Percentiles rank a stretch among this genome's conserved stretches.
phyloP scores from a whole-genome alignment of 2,888 invertebrate species.

The Drosophila nigricruria region DNA sequence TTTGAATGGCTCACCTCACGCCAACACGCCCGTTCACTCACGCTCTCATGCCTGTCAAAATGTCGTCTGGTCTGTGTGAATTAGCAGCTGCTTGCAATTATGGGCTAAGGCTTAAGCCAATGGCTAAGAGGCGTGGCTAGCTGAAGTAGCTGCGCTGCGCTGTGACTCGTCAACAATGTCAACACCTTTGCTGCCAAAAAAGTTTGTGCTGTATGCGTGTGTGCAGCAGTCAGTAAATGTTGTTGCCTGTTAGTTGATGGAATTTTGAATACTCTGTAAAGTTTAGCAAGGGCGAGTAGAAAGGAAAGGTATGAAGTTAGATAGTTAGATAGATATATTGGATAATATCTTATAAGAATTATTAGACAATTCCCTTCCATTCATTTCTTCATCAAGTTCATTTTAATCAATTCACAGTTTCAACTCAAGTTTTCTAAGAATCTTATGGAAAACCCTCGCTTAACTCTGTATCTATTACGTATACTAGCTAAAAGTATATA shows the following conservation, averaged over 20 bases:
- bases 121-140: constrained; percentile 24
- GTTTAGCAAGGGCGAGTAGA: too few species aligned
- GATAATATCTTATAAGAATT: too few species aligned
- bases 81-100: constrained; percentile 70
- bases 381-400: too few species aligned
- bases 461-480: too few species aligned
- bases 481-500: too few species aligned
- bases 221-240: neutral
- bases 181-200: constrained; percentile 44
- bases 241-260: neutral
- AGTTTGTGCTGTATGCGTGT: neutral
- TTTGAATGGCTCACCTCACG: constrained; percentile 33
- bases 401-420: too few species aligned
- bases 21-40: neutral
- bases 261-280: constrained; percentile 26
- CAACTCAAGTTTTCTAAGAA: too few species aligned
- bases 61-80: constrained; percentile 70
- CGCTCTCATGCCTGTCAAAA: constrained; percentile 63
- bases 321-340: too few species aligned
- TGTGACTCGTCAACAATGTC: constrained; percentile 47
- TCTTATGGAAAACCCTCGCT: too few species aligned
- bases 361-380: too few species aligned
- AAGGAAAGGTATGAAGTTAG: neutral
- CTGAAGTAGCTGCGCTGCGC: constrained; percentile 15
- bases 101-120: constrained; percentile 28